These are phyloP conservation scores for Centropyge bicolor DNA, from an alignment of 2,797 vertebrate species.

Conservation along the genomic window DNA sequence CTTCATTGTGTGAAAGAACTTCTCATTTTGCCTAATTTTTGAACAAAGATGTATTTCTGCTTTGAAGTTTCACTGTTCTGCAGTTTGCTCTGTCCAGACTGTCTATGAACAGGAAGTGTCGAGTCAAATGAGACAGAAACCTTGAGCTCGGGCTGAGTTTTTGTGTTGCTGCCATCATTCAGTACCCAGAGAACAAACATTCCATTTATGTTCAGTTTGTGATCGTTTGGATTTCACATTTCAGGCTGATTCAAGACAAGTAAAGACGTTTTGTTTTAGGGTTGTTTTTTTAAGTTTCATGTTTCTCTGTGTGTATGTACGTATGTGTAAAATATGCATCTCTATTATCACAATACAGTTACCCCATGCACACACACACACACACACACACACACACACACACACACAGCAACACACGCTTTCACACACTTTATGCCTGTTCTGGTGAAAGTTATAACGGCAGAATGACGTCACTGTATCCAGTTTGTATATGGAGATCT, in stretches of 20 bases:
- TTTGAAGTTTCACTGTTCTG: neutral
- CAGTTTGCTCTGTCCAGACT: neutral
- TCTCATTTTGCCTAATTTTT: neutral
- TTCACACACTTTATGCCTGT: constrained; percentile 48
- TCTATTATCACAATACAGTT: constrained; percentile 7
- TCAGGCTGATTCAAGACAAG: neutral
- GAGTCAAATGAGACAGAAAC: neutral
- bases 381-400: constrained; percentile 22
- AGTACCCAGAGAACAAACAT: neutral
- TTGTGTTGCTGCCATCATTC: neutral
- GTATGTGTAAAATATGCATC: constrained; percentile 34
- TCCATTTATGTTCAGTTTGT: neutral
- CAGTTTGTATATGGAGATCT: constrained; percentile 79
- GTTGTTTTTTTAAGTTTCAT: neutral
- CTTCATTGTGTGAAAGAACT: neutral
- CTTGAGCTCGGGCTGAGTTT: neutral
- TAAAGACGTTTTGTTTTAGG: neutral
- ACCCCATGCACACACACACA: constrained; percentile 10
- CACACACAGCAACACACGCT: constrained; percentile 33
- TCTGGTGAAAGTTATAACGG: constrained; percentile 49
- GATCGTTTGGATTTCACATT: neutral
- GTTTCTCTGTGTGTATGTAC: neutral
- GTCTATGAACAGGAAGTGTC: neutral
- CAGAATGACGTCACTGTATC: constrained; percentile 68
- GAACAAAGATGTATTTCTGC: neutral